These are phyloP conservation scores for Pseudochirops corinnae DNA, from an alignment of 2,797 vertebrate genomes.

Conservation along the genomic window DNA sequence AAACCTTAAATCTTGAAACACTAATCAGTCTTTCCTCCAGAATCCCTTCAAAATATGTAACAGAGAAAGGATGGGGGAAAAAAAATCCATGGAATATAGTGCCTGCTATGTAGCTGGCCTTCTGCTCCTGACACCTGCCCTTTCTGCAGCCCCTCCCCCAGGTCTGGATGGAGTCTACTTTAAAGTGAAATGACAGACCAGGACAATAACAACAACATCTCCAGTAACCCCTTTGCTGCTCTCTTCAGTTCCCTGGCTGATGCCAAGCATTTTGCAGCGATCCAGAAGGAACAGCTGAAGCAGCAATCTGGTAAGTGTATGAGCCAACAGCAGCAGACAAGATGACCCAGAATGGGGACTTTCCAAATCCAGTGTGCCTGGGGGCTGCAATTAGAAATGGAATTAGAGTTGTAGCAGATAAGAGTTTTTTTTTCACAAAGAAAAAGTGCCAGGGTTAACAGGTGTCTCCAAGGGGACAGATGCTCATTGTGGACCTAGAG, in stretches of 20 bases:
- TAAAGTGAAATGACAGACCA: constrained; percentile 97
- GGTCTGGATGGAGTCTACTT: constrained; percentile 81
- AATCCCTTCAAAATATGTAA: constrained; percentile 41
- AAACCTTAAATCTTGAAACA: constrained; percentile 29
- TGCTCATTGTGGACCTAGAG: background rate
- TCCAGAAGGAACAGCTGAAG: constrained; percentile 91
- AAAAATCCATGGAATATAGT: background rate
- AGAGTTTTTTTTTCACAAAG: background rate
- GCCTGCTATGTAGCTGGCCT: constrained; percentile 17
- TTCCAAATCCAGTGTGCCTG: constrained; percentile 41
- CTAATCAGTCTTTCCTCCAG: constrained; percentile 32
- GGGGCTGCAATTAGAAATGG: constrained; percentile 13
- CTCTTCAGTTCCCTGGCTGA: constrained; percentile 97
- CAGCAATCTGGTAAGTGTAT: constrained; percentile 83
- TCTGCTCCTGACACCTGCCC: constrained; percentile 55
- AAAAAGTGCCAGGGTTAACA: constrained; percentile 45
- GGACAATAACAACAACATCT: constrained; percentile 99
- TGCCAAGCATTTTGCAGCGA: constrained; percentile 96
- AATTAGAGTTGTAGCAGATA: constrained; percentile 38
- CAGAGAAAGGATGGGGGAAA: background rate
- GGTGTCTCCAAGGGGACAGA: constrained; percentile 34
- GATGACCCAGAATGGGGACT: constrained; percentile 43
- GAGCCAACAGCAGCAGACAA: constrained; percentile 25
- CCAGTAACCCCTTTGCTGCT: constrained; percentile 97
- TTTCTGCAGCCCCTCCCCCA: constrained; percentile 65